Percentiles rank a stretch among this genome's conserved stretches.
Evolutionary conservation across 2,888 invertebrate genomes (phyloP).

Genomic region (Chrysomela aeneicollis): DNA sequence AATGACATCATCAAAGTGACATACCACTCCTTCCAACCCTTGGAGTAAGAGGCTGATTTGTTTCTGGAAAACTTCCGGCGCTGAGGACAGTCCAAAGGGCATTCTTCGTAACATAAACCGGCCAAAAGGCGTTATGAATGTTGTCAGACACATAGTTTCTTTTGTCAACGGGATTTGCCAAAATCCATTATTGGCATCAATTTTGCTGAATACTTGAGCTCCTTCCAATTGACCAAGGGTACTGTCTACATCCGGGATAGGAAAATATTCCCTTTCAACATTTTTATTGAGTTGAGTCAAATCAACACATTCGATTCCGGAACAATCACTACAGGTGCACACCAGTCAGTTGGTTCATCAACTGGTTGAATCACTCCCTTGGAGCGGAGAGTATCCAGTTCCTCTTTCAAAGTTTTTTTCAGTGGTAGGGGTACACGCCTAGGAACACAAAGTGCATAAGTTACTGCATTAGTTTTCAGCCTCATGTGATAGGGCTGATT

Average conservation of each 20-base stretch:
- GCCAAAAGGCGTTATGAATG: conserved; percentile 27
- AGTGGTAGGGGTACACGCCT: conserved; percentile 25
- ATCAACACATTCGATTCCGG: conserved; percentile 21
- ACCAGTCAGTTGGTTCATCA: conserved; percentile 27
- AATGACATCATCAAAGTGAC: conserved; percentile 12
- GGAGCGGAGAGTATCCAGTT: conserved; percentile 21
- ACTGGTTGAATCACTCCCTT: conserved; percentile 25
- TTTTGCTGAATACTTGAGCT: conserved; percentile 41
- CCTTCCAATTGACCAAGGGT: conserved; percentile 39
- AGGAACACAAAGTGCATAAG: conserved; percentile 23
- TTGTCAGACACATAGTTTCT: conserved; percentile 10
- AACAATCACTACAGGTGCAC: conserved; percentile 22
- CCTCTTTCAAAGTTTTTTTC: conserved; percentile 13
- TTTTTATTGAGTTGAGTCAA: conserved; percentile 20
- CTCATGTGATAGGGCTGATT: conserved; percentile 33
- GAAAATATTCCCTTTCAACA: conserved; percentile 23
- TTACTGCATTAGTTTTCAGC: conserved; percentile 15
- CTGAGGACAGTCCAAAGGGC: conserved; percentile 26
- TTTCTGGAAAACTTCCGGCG: conserved; percentile 15
- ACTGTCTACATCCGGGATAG: conserved; percentile 42
- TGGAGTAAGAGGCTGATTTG: neutral
- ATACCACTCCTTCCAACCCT: neutral
- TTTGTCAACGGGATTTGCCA: conserved; percentile 30
- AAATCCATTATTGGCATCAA: conserved; percentile 40
- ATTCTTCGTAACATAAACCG: conserved; percentile 21